Evolutionary conservation across 2,797 vertebrate genomes (phyloP), one percentile per base, ranked within the genome.

Genomic region (Erethizon dorsatum): DNA sequence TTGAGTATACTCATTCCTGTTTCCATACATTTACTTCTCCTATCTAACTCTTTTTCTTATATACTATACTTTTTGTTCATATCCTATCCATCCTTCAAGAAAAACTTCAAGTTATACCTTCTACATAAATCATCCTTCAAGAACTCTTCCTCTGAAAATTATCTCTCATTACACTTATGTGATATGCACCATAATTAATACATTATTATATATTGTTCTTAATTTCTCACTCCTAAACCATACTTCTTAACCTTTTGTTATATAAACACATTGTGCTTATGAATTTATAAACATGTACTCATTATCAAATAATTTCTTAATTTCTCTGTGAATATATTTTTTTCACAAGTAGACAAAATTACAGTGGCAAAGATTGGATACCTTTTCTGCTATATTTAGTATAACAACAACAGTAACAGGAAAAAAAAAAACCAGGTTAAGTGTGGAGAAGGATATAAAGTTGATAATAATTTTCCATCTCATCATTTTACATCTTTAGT

Each of bases 291-390:
- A 20, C 1, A 50, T 82, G 15, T 17, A 15, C 52, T 85, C 33
- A 77, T 77, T 85, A 73, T 88, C 75, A 95, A 90, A 10, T 50
- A 69, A 56, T 71, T 45, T 50, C 20, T 91, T 80, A 50, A 54
- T 28, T 41, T 4, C 2, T 86, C 7, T 52, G 0, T 93, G 45
- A 83, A 75, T 63, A 6, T 11, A 12, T 93, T 96, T 95, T 77
- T 33, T 22, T 52, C 15, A 50, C 57, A 59, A 31, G 5, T 28
- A 47, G 28, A 52, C 17, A 80, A 54, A 59, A 78, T 86, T 54
- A 56, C 15, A 4, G 0, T 20, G 26, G 11, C 26, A 92, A 73
- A 41, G n/a, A 52, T 1, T 63, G 26, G 24, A 28, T 85, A 80
- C 61, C 45, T 86, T 3, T 57, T 80, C 24, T 45, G n/a, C 8